phyloP scores from a whole-genome alignment of 1,140 invertebrate species.

The Apis cerana region DNA sequence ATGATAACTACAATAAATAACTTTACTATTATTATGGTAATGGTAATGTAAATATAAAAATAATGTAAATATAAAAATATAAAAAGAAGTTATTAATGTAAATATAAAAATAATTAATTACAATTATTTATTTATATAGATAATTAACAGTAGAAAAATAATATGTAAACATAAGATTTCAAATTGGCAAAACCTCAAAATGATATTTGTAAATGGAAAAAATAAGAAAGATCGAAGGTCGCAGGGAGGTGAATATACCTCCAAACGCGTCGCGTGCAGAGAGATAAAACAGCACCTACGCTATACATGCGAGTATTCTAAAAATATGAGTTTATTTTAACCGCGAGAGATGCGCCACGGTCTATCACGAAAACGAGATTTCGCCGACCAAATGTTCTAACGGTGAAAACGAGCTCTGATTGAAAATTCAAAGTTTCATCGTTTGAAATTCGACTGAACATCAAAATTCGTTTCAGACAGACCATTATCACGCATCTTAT shows the following conservation, averaged over 20 bases:
- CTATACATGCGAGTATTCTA: slow-evolving; percentile 53
- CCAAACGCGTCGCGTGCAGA: slow-evolving; percentile 27
- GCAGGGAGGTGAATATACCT: slow-evolving; percentile 46
- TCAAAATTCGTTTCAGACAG: neutral
- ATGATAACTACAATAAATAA: no score
- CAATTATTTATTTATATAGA: neutral
- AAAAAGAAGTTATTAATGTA: no score
- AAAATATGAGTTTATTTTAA: slow-evolving; percentile 62
- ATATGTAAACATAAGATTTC: no score
- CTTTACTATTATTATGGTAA: no score
- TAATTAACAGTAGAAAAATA: neutral
- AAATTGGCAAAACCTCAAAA: neutral
- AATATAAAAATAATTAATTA: no score
- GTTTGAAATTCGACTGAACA: neutral
- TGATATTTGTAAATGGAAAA: neutral
- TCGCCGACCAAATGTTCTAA: neutral
- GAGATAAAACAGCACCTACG: slow-evolving; percentile 50
- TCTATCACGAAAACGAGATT: slow-evolving; percentile 48
- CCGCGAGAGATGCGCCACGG: slow-evolving; percentile 3
- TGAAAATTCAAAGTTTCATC: neutral
- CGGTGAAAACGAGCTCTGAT: neutral
- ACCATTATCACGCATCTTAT: neutral
- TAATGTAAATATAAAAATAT: no score
- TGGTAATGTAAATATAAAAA: no score
- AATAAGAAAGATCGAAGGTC: slow-evolving; percentile 54